phyloP scores from a whole-genome alignment of 2,888 invertebrate species.

The Drosophila koepferae region DNA sequence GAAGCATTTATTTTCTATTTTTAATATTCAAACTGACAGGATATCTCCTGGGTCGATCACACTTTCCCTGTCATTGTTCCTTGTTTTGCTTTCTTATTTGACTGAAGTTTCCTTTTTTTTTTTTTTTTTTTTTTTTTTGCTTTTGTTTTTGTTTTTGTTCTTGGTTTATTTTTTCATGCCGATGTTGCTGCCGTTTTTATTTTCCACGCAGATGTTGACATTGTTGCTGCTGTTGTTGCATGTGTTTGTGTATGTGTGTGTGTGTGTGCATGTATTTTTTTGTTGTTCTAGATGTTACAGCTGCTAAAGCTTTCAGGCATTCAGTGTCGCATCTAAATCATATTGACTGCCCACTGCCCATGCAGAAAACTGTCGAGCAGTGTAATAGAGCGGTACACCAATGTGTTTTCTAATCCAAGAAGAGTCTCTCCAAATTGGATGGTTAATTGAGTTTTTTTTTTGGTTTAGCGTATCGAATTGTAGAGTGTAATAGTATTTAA shows the following conservation, averaged over 20 bases:
- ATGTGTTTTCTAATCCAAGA: not conserved
- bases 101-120: constrained; percentile 11
- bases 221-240: constrained; percentile 22
- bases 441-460: not conserved
- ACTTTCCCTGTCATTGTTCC: not conserved
- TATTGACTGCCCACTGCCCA: constrained; percentile 42
- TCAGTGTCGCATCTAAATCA: constrained; percentile 60
- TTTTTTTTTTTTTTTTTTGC: constrained; percentile 4
- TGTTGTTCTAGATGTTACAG: constrained; percentile 60
- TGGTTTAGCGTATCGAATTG: too few relatives aligned
- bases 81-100: constrained; percentile 16
- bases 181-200: constrained; percentile 39
- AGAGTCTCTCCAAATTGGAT: not conserved
- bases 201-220: constrained; percentile 66
- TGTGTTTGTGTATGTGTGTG: not conserved
- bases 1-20: too few relatives aligned
- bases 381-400: not conserved
- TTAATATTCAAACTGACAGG: not conserved
- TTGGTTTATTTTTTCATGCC: not conserved
- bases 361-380: constrained; percentile 8
- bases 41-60: not conserved
- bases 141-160: constrained; percentile 5
- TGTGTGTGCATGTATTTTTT: not conserved
- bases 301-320: constrained; percentile 66
- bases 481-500: too few relatives aligned